Conservation (phyloP, 2,113 vertebrate genomes). For the Poeciliopsis occidentalis region DNA sequence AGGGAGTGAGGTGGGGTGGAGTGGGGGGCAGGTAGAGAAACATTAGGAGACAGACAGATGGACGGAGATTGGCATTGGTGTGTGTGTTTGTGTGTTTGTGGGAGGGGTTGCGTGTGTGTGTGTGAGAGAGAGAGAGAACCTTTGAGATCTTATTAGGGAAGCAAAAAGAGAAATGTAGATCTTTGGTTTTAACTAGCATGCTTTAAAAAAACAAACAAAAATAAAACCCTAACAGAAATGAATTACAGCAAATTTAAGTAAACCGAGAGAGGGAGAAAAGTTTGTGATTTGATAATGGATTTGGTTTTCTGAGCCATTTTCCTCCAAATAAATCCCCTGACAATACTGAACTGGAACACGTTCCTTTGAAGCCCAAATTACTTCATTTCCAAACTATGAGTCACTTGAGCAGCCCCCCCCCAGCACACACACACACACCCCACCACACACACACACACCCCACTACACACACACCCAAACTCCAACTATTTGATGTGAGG, state of each 20-base stretch:
- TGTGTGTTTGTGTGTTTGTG: neutral
- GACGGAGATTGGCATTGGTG: slow-evolving; percentile 38
- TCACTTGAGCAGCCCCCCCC: slow-evolving; percentile 49
- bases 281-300: slow-evolving; percentile 22
- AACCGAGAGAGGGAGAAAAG: slow-evolving; percentile 42
- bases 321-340: slow-evolving; percentile 26
- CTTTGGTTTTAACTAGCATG: slow-evolving; percentile 51
- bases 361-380: slow-evolving; percentile 42
- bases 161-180: slow-evolving; percentile 49
- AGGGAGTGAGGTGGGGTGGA: too few relatives aligned
- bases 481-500: slow-evolving; percentile 57
- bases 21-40: slow-evolving; percentile 37
- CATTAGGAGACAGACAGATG: slow-evolving; percentile 69
- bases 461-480: too few relatives aligned
- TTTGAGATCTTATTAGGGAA: slow-evolving; percentile 60
- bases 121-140: slow-evolving; percentile 12
- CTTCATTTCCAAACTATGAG: slow-evolving; percentile 50
- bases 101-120: too few relatives aligned
- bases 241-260: slow-evolving; percentile 62
- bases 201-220: slow-evolving; percentile 38
- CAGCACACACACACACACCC: neutral
- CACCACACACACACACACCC: too few relatives aligned
- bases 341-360: slow-evolving; percentile 30
- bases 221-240: slow-evolving; percentile 36
- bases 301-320: slow-evolving; percentile 33